These are phyloP conservation scores for Andricus quercusramuli DNA, from an alignment of 2,888 invertebrate species.

Conservation along the genomic window DNA sequence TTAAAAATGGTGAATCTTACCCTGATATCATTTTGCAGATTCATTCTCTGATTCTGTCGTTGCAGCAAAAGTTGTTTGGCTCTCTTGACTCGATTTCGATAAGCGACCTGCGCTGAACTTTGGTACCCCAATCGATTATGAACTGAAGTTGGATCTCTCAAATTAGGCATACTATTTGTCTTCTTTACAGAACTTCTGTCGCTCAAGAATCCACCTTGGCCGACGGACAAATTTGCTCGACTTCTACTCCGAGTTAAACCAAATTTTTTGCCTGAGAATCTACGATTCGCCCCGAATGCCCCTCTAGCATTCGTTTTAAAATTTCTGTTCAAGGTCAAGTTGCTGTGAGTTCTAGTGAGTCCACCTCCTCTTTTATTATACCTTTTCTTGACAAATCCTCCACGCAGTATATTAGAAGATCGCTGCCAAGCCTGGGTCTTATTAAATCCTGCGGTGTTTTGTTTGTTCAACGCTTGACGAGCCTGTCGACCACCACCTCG, in stretches of 20 bases:
- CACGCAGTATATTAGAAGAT: constrained; percentile 61
- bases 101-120: constrained; percentile 74
- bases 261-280: constrained; percentile 59
- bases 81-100: constrained; percentile 74
- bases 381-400: constrained; percentile 66
- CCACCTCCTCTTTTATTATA: constrained; percentile 58
- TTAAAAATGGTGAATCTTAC: constrained; percentile 59
- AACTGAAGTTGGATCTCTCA: constrained; percentile 74
- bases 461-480: constrained; percentile 40
- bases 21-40: constrained; percentile 68
- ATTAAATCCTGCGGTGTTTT: constrained; percentile 40
- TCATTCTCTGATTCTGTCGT: constrained; percentile 70
- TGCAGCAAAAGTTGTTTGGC: constrained; percentile 73
- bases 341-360: constrained; percentile 67
- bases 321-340: constrained; percentile 63
- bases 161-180: constrained; percentile 72
- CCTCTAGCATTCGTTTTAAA: constrained; percentile 60
- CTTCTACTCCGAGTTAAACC: constrained; percentile 71
- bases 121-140: constrained; percentile 75
- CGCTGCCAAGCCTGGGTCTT: constrained; percentile 50
- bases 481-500: constrained; percentile 55
- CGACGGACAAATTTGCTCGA: constrained; percentile 67
- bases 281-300: constrained; percentile 61
- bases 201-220: constrained; percentile 64
- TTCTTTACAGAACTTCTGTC: constrained; percentile 65